These are phyloP conservation scores for Dendroctonus valens DNA, from an alignment of 1,140 invertebrate genomes.

Conservation along the genomic window DNA sequence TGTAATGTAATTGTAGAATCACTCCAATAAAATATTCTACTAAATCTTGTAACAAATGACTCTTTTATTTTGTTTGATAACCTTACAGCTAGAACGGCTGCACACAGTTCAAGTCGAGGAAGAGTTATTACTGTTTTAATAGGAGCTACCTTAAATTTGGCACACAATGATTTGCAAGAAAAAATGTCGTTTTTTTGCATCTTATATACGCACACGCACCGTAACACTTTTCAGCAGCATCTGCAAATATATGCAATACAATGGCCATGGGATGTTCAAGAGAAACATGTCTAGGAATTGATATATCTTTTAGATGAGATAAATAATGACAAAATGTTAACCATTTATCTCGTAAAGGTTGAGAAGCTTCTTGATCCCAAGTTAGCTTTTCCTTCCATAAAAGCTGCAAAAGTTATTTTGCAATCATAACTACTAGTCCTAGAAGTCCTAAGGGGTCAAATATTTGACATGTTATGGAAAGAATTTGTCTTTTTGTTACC, in stretches of 20 bases:
- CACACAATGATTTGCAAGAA: constrained; percentile 11
- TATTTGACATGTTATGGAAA: constrained; percentile 1
- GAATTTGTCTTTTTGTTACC: constrained; percentile 3
- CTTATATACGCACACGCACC: constrained; percentile 6
- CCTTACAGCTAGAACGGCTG: constrained; percentile 39
- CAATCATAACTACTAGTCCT: constrained; percentile 42
- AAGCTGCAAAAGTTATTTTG: constrained; percentile 51
- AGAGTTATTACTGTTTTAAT: constrained; percentile 32
- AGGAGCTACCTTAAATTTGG: constrained; percentile 36
- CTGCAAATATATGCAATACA: constrained; percentile 21
- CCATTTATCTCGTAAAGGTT: constrained; percentile 35
- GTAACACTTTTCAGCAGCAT: constrained; percentile 37
- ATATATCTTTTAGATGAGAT: constrained; percentile 10
- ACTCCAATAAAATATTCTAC: constrained; percentile 38
- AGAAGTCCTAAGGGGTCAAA: constrained; percentile 47
- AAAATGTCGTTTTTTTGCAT: not conserved
- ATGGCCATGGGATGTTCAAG: constrained; percentile 3
- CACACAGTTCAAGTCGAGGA: constrained; percentile 39
- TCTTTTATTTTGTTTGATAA: constrained; percentile 29
- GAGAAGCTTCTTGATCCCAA: constrained; percentile 51
- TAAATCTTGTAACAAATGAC: constrained; percentile 37
- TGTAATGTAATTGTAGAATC: constrained; percentile 49
- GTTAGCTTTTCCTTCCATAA: constrained; percentile 45
- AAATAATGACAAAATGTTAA: constrained; percentile 20
- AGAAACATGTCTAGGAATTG: constrained; percentile 11